phyloP scores from a whole-genome alignment of 2,888 invertebrate species.

The Dichetophora obliterata region DNA sequence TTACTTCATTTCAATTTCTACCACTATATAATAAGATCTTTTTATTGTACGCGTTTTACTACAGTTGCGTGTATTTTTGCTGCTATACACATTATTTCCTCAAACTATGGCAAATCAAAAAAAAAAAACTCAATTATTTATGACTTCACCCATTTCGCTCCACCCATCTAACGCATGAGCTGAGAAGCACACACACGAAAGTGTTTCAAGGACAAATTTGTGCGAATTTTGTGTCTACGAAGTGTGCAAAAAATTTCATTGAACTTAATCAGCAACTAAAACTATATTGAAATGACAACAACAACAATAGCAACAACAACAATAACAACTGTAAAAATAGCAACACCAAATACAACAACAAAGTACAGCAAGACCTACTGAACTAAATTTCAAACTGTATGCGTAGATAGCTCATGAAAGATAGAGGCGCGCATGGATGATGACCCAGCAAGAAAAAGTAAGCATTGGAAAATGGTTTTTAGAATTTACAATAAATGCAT shows the following conservation, averaged over 20 bases:
- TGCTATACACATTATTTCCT: background rate
- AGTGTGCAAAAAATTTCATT: constrained; percentile 44
- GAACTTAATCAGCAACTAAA: constrained; percentile 41
- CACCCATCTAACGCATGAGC: background rate
- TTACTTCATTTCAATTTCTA: background rate
- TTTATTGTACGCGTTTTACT: background rate
- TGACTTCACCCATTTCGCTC: background rate
- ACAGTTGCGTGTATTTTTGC: background rate
- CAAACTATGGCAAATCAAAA: background rate
- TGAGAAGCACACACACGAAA: constrained; percentile 48
- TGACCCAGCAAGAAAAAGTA: constrained; percentile 27
- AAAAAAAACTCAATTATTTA: background rate
- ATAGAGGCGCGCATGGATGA: background rate
- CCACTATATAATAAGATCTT: background rate
- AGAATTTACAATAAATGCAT: too few species aligned
- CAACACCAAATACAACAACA: constrained; percentile 29
- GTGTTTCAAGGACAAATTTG: constrained; percentile 68
- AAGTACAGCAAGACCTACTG: constrained; percentile 55
- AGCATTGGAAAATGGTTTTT: too few species aligned
- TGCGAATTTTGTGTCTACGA: constrained; percentile 57
- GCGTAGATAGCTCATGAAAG: constrained; percentile 41
- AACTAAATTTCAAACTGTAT: constrained; percentile 56
- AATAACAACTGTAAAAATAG: background rate
- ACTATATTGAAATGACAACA: constrained; percentile 43
- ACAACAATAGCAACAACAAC: constrained; percentile 41